Evolutionary conservation across 1,140 invertebrate genomes (phyloP).

Genomic region (Bombus breviceps): DNA sequence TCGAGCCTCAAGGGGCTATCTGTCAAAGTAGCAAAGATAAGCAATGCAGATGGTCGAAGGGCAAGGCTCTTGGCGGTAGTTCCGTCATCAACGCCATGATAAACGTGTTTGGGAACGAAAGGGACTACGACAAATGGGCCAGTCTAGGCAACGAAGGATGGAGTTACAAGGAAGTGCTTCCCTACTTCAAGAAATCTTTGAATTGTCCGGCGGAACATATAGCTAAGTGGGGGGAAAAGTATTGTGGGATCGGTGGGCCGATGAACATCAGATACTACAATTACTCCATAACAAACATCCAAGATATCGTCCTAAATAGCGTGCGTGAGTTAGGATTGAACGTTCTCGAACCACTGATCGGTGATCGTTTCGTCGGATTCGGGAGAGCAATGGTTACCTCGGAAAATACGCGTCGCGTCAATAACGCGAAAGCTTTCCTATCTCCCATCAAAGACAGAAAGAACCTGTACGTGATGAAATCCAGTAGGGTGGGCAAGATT

Average conservation of each 20-base stretch:
- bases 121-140: constrained; percentile 87
- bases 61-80: constrained; percentile 89
- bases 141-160: constrained; percentile 83
- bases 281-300: constrained; percentile 72
- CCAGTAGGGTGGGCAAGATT: constrained; percentile 84
- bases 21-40: constrained; percentile 83
- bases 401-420: constrained; percentile 85
- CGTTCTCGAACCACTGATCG: constrained; percentile 74
- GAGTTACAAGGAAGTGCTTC: constrained; percentile 84
- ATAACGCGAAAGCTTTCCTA: constrained; percentile 86
- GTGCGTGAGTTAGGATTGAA: constrained; percentile 79
- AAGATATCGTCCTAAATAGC: constrained; percentile 77
- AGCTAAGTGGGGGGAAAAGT: constrained; percentile 65
- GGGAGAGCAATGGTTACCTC: constrained; percentile 80
- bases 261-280: constrained; percentile 81
- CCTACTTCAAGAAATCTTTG: constrained; percentile 83
- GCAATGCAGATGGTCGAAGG: constrained; percentile 87
- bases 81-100: constrained; percentile 92
- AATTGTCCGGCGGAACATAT: constrained; percentile 70
- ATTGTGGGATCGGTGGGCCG: constrained; percentile 73
- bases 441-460: constrained; percentile 83
- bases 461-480: constrained; percentile 88
- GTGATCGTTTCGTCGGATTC: constrained; percentile 82
- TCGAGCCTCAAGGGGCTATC: constrained; percentile 83
- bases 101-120: constrained; percentile 88